Evolutionary conservation across 2,113 vertebrate genomes (phyloP).

Genomic region (Silurus asotus): DNA sequence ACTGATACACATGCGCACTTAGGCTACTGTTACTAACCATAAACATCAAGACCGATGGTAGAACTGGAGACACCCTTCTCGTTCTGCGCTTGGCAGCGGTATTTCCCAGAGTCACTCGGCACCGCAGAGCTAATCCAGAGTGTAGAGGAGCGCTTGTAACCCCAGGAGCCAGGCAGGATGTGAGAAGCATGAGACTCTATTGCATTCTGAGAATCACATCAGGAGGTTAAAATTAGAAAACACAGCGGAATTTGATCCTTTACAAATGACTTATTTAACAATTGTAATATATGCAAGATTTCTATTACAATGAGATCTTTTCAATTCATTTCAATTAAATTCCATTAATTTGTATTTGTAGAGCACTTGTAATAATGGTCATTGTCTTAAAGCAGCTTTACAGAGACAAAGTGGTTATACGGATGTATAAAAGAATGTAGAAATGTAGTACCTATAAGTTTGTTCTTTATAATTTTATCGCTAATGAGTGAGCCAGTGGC

Average conservation of each 20-base stretch:
- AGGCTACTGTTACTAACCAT: slow-evolving; percentile 71
- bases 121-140: slow-evolving; percentile 79
- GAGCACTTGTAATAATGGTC: no score
- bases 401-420: no score
- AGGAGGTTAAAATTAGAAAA: neutral
- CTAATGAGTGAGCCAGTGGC: no score
- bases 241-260: neutral
- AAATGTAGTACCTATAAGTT: no score
- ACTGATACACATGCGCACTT: neutral
- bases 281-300: neutral
- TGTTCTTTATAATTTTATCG: no score
- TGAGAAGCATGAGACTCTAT: slow-evolving; percentile 54
- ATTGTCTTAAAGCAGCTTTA: no score
- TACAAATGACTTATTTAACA: neutral
- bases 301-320: neutral
- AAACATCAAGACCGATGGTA: slow-evolving; percentile 81
- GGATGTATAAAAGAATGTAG: no score
- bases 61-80: slow-evolving; percentile 76
- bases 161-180: slow-evolving; percentile 63
- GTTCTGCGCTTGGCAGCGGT: slow-evolving; percentile 84
- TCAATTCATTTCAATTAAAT: no score
- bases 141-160: slow-evolving; percentile 60
- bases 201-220: slow-evolving; percentile 57
- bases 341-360: no score
- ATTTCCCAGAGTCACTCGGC: slow-evolving; percentile 84